Percentiles rank a stretch among this genome's conserved stretches.
Evolutionary conservation across 2,888 invertebrate genomes (phyloP).

Genomic region (Idaea biselata): DNA sequence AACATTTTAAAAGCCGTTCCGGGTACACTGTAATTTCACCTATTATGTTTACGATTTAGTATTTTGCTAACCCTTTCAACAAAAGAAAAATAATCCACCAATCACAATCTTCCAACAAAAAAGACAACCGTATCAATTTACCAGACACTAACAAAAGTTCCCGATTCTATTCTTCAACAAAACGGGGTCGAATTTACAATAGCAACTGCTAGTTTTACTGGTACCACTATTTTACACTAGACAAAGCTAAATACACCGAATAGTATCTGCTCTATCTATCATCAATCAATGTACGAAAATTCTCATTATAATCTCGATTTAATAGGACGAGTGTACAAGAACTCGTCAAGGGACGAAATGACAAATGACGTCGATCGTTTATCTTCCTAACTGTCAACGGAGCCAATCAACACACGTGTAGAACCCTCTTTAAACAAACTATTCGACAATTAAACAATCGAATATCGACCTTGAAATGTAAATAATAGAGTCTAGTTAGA

Average conservation of each 20-base stretch:
- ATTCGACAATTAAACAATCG: constrained; percentile 16
- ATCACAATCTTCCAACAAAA: background rate
- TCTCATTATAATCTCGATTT: constrained; percentile 71
- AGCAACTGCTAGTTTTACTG: background rate
- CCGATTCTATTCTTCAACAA: background rate
- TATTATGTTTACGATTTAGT: background rate
- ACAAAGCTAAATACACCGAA: background rate
- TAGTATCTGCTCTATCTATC: constrained; percentile 30
- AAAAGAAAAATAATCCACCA: background rate
- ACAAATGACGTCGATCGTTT: constrained; percentile 75
- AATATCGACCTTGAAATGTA: constrained; percentile 27
- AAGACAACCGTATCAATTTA: constrained; percentile 14
- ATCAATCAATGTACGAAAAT: constrained; percentile 64
- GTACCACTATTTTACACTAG: background rate
- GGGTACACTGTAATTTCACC: background rate
- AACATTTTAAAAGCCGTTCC: background rate
- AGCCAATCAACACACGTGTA: constrained; percentile 75
- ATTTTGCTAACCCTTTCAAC: background rate
- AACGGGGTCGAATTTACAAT: constrained; percentile 2
- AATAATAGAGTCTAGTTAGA: constrained; percentile 17
- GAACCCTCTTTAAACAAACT: constrained; percentile 45
- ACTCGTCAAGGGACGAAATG: constrained; percentile 62
- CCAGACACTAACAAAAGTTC: constrained; percentile 16
- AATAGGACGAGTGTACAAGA: constrained; percentile 66
- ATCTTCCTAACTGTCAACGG: constrained; percentile 76